Evolutionary conservation across 2,888 invertebrate species (phyloP).

Genomic region (Parochlus steinenii): DNA sequence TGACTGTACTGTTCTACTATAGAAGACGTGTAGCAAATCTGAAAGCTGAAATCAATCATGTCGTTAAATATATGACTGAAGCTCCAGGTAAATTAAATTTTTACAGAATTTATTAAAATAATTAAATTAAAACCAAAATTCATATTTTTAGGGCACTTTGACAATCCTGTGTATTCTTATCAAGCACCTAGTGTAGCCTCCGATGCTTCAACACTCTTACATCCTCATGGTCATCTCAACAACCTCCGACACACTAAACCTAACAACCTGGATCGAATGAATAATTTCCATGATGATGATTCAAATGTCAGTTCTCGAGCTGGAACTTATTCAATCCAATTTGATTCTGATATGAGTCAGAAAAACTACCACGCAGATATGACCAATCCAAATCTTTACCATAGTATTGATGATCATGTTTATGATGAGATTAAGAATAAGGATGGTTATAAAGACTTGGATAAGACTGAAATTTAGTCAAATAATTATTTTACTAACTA

Average conservation of each 20-base stretch:
- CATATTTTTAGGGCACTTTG: no score
- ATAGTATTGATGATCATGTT: slow-evolving; percentile 71
- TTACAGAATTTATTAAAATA: slow-evolving; percentile 1
- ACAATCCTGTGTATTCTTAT: slow-evolving; percentile 80
- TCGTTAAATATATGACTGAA: slow-evolving; percentile 64
- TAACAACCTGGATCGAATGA: slow-evolving; percentile 24
- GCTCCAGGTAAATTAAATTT: slow-evolving; percentile 21
- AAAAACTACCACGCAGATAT: slow-evolving; percentile 76
- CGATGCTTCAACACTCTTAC: slow-evolving; percentile 34
- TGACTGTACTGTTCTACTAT: slow-evolving; percentile 57
- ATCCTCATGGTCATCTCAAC: slow-evolving; percentile 29
- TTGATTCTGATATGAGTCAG: slow-evolving; percentile 45
- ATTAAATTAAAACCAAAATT: slow-evolving; percentile 52
- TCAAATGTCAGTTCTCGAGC: slow-evolving; percentile 34
- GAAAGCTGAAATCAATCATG: slow-evolving; percentile 75
- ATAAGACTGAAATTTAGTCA: slow-evolving; percentile 32
- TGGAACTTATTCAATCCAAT: slow-evolving; percentile 36
- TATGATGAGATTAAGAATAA: slow-evolving; percentile 83
- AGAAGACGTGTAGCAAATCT: slow-evolving; percentile 62
- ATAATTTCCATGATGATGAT: slow-evolving; percentile 27
- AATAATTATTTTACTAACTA: no score
- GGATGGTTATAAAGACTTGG: slow-evolving; percentile 45
- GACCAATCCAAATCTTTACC: slow-evolving; percentile 69
- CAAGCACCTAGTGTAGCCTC: slow-evolving; percentile 39
- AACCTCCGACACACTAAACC: slow-evolving; percentile 22